Evolutionary conservation across 2,113 vertebrate species (phyloP), one percentile per base, ranked within the genome.

Genomic region (Bothrops jararaca): DNA sequence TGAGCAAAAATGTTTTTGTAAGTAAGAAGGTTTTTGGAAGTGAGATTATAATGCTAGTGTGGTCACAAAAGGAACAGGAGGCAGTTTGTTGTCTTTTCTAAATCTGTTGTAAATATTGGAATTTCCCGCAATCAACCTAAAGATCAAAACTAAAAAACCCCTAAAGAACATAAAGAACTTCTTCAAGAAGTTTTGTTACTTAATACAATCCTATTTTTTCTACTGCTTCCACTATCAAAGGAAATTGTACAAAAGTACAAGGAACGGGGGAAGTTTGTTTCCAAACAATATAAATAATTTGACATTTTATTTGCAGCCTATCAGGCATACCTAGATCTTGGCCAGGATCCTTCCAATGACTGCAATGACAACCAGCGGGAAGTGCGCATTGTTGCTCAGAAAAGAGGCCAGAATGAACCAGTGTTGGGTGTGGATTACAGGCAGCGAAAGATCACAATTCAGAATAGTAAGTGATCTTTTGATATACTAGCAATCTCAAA

Each of bases 291-390:
- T 22, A 39, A 80, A 39, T 91, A 90, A 29, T 69, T 23, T 89
- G 34, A 93, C 85, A 56, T 93, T 57, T 42, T 94, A 20, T 96
- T 91, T 96, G 8, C 93, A 99, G 99, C 97, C 0, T 99, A 99
- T 95, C 99, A 99, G 96, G 97, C 99, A 4, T 96, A 97, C 0
- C 95, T 98, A 18, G 98, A 98, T 94, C 94, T 99, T 48, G 98
- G 98, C 58, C 99, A 99, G 95, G 98, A 99, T 95, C 99, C 99
- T 0, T 89, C 98, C 2, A 97, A 99, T 0, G 98, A 99, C 97
- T 99, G 99, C 95, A 98, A 97, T 0, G 99, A 99, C 95, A 97
- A 96, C n/a, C 98, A 98, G 96, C 96, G 99, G 57, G 98, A 97
- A 7, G 95, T 99, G 24, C 98, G 99, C 12, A 97, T 97, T 0